Evolutionary conservation across 2,888 invertebrate genomes (phyloP).

Genomic region (Apodemia duryi): DNA sequence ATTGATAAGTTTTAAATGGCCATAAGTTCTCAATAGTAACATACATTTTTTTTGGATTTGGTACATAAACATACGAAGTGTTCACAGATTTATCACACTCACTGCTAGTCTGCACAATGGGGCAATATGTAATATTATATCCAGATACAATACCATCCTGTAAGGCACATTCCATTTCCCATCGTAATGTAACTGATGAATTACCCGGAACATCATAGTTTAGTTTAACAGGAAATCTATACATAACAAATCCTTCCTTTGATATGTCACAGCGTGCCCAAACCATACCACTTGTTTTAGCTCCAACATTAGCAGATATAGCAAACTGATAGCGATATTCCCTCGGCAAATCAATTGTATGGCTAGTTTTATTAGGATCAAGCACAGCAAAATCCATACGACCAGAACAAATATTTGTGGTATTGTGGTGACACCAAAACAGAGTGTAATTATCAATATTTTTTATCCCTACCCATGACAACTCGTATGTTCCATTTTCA

Average conservation of each 20-base stretch:
- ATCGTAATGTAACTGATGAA: constrained; percentile 77
- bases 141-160: constrained; percentile 83
- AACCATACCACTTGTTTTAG: constrained; percentile 88
- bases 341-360: constrained; percentile 80
- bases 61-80: constrained; percentile 54
- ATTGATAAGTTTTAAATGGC: constrained; percentile 87
- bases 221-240: constrained; percentile 68
- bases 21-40: constrained; percentile 81
- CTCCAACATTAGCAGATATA: constrained; percentile 86
- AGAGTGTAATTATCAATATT: constrained; percentile 85
- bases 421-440: constrained; percentile 85
- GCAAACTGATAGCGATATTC: constrained; percentile 86
- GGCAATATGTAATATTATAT: constrained; percentile 88
- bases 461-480: constrained; percentile 80
- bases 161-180: constrained; percentile 89
- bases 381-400: constrained; percentile 65
- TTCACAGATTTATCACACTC: constrained; percentile 74
- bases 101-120: constrained; percentile 71
- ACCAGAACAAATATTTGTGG: constrained; percentile 75
- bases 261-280: constrained; percentile 87
- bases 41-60: constrained; percentile 68
- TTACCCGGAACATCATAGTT: constrained; percentile 57
- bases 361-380: constrained; percentile 56
- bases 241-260: constrained; percentile 71
- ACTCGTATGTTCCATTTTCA: constrained; percentile 82